These are phyloP conservation scores for Laspeyria flexula DNA, from an alignment of 2,888 invertebrate species.

Conservation along the genomic window DNA sequence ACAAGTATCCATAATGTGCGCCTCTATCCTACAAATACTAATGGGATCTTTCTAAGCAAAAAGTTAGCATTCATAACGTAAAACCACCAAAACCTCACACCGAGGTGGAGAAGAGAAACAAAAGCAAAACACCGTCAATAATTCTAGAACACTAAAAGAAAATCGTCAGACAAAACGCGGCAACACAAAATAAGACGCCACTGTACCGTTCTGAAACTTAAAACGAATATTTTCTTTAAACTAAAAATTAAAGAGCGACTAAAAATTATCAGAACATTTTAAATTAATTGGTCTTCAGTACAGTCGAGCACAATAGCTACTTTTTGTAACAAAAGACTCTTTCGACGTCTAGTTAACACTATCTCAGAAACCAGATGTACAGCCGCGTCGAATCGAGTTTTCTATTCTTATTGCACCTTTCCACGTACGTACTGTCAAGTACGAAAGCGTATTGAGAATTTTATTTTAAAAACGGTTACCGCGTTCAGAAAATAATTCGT, in stretches of 20 bases:
- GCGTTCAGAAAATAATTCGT: constrained; percentile 10
- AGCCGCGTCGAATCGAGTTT: constrained; percentile 32
- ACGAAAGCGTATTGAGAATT: constrained; percentile 26
- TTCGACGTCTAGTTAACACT: constrained; percentile 61
- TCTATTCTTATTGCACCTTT: constrained; percentile 8
- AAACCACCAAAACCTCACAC: background rate
- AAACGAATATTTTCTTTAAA: constrained; percentile 39
- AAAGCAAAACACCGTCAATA: constrained; percentile 6
- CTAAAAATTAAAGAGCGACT: constrained; percentile 46
- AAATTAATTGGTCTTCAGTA: constrained; percentile 55
- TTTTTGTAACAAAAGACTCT: constrained; percentile 49
- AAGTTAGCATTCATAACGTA: background rate
- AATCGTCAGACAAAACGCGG: constrained; percentile 10
- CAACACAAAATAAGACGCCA: constrained; percentile 20
- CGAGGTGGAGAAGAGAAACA: background rate
- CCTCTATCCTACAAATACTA: too few species aligned
- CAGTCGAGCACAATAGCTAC: constrained; percentile 56
- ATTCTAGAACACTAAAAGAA: constrained; percentile 27
- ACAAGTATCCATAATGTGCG: too few species aligned
- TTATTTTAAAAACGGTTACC: constrained; percentile 11
- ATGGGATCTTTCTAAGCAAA: too few species aligned
- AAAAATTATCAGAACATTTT: constrained; percentile 57
- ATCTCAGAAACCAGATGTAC: constrained; percentile 60
- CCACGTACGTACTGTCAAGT: constrained; percentile 19
- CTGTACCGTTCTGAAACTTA: constrained; percentile 19